These are phyloP conservation scores for Stylophora pistillata DNA, from an alignment of 64 coral and sea anemone species.

Conservation along the genomic window DNA sequence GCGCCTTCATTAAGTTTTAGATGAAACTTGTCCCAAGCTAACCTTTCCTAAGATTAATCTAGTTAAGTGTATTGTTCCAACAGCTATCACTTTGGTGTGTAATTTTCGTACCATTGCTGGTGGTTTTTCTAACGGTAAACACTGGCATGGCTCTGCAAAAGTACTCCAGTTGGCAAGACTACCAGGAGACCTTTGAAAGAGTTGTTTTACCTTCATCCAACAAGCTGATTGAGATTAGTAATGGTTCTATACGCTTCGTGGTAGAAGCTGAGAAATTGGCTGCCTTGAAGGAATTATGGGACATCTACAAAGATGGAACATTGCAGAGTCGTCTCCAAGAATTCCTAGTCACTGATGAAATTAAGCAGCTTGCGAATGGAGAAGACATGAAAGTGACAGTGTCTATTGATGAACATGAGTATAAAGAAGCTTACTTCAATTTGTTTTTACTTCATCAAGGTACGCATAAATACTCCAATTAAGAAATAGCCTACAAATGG, in stretches of 20 bases:
- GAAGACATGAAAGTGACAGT: slow-evolving; percentile 30
- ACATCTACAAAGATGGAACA: slow-evolving; percentile 18
- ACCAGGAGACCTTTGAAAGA: background rate
- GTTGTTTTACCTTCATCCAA: slow-evolving; percentile 9
- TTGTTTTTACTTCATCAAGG: slow-evolving; percentile 10
- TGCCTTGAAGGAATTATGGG: slow-evolving; percentile 40
- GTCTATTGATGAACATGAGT: slow-evolving; percentile 23
- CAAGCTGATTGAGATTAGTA: background rate
- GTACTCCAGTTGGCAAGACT: background rate
- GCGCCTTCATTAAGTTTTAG: no score
- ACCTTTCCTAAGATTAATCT: no score
- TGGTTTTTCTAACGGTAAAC: background rate
- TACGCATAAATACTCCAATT: background rate
- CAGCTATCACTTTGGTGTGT: slow-evolving; percentile 6
- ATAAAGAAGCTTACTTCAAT: background rate
- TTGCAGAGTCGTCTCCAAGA: slow-evolving; percentile 13
- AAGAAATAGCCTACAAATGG: no score
- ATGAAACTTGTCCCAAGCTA: no score
- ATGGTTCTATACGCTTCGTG: slow-evolving; percentile 22
- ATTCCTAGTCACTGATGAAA: slow-evolving; percentile 38
- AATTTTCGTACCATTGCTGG: slow-evolving; percentile 6
- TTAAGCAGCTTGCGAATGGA: slow-evolving; percentile 17
- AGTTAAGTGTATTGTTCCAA: background rate
- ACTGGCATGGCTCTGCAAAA: background rate
- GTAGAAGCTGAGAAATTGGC: slow-evolving; percentile 17